Evolutionary conservation across 2,113 vertebrate genomes (phyloP), one percentile per base, ranked within the genome.

Genomic region (Clarias macrocephalus): DNA sequence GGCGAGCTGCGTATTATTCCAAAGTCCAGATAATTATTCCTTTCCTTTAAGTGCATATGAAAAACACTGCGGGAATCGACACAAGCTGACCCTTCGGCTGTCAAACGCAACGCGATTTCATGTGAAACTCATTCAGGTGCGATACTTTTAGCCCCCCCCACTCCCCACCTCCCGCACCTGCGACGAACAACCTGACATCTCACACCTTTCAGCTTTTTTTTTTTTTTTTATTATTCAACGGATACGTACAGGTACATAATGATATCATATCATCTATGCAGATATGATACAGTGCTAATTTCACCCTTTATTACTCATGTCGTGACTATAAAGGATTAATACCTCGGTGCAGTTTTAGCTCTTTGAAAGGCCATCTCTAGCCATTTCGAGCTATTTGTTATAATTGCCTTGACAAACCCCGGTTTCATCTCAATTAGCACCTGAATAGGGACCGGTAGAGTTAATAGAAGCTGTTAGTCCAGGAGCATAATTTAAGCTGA

Each of bases 391-490:
- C 96, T 95, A 97, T 97, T 96, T 95, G 96, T 97, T 97, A 97
- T 97, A 97, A 97, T 97, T 96, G 95, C 96, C 96, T 96, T 97
- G 96, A 98, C 97, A 97, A 97, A 97, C 96, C 95, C 95, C 93
- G 96, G 96, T 96, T 96, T 96, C 95, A 95, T 96, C 97, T 97
- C 97, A 97, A 98, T 99, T 98, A 98, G 96, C 96, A 96, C 96
- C 96, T 96, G 96, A 97, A 97, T 96, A 95, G 96, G 96, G 95
- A 95, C 94, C 88, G 93, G 95, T 95, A 86, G 91, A 96, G 95
- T 97, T 97, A 97, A 97, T 97, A 96, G 96, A 94, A 95, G 95
- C 95, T 95, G 94, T 96, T 96, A 96, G 96, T 95, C 94, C 93
- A 75, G 93, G 91, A 93, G 93, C 93, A 93, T 93, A 96, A 93